Conservation (phyloP, 2,888 invertebrate species). For the Schrankia costaestrigalis region DNA sequence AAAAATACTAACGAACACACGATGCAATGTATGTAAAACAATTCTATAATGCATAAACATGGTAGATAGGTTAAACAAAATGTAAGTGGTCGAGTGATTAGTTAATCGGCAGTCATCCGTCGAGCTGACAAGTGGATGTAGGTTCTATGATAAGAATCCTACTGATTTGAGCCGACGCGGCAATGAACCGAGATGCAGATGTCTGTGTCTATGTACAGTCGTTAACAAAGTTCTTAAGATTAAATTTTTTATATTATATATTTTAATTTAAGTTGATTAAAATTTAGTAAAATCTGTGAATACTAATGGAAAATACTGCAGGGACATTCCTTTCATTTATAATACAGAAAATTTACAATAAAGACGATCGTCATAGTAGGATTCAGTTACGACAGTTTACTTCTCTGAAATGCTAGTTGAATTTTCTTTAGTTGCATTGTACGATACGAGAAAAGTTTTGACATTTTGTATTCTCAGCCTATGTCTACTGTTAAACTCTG, state of each 20-base stretch:
- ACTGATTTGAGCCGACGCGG: slow-evolving; percentile 51
- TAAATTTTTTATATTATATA: not conserved
- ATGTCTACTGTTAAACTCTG: too few species aligned
- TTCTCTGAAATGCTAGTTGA: too few species aligned
- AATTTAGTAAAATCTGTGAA: too few species aligned
- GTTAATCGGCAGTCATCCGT: slow-evolving; percentile 49
- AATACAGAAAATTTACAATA: too few species aligned
- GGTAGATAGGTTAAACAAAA: slow-evolving; percentile 29
- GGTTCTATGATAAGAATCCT: slow-evolving; percentile 49
- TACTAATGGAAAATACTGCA: too few species aligned
- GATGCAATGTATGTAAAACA: slow-evolving; percentile 4
- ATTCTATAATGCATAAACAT: slow-evolving; percentile 16
- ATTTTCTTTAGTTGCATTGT: too few species aligned
- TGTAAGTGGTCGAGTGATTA: slow-evolving; percentile 43
- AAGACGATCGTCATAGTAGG: too few species aligned
- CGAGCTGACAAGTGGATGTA: slow-evolving; percentile 46
- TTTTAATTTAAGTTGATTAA: not conserved
- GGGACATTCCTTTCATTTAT: too few species aligned
- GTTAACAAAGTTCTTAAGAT: slow-evolving; percentile 9
- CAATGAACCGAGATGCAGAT: slow-evolving; percentile 41
- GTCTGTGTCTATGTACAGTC: slow-evolving; percentile 24
- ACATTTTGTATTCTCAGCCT: too few species aligned
- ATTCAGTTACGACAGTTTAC: too few species aligned
- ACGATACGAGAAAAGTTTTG: too few species aligned
- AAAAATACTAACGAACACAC: too few species aligned